Evolutionary conservation across 2,113 vertebrate genomes (phyloP).

Genomic region (Danio rerio): DNA sequence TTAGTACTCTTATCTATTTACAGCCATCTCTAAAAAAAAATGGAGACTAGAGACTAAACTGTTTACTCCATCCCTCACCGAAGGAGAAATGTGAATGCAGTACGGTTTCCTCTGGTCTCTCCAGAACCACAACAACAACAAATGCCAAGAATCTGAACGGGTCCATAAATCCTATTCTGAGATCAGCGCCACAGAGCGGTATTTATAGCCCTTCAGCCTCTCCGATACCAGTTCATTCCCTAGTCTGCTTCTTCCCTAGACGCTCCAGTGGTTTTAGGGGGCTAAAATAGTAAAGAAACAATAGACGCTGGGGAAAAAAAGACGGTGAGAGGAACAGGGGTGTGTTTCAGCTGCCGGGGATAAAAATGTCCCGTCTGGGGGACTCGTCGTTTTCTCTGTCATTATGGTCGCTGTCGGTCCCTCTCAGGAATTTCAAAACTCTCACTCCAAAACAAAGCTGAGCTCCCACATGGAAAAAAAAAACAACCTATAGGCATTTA

Average conservation of each 20-base stretch:
- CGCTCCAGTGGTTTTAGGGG: slow-evolving; percentile 45
- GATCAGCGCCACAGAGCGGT: slow-evolving; percentile 48
- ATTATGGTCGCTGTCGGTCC: slow-evolving; percentile 56
- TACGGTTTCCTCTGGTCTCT: slow-evolving; percentile 44
- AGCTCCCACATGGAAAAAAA: too few species aligned
- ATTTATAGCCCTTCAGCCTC: slow-evolving; percentile 39
- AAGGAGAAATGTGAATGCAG: slow-evolving; percentile 34
- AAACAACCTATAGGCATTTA: too few species aligned
- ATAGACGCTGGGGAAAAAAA: slow-evolving; percentile 24
- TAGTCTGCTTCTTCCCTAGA: slow-evolving; percentile 42
- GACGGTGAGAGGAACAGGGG: slow-evolving; percentile 11
- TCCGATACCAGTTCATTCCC: slow-evolving; percentile 35
- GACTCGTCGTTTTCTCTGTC: slow-evolving; percentile 51
- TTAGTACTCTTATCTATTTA: slow-evolving; percentile 25
- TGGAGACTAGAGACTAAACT: slow-evolving; percentile 40
- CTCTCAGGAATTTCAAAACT: slow-evolving; percentile 58
- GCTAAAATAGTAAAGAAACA: slow-evolving; percentile 58
- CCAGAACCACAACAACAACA: slow-evolving; percentile 34
- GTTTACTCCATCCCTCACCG: slow-evolving; percentile 41
- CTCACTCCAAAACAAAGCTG: slow-evolving; percentile 46
- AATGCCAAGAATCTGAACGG: slow-evolving; percentile 41
- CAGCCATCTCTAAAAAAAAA: slow-evolving; percentile 17
- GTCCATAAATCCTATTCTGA: slow-evolving; percentile 49
- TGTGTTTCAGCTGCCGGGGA: background rate
- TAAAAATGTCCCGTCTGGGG: slow-evolving; percentile 39